Base-by-base conservation (phyloP, 2,888 invertebrate genomes). In the Monochamus alternatus region DNA sequence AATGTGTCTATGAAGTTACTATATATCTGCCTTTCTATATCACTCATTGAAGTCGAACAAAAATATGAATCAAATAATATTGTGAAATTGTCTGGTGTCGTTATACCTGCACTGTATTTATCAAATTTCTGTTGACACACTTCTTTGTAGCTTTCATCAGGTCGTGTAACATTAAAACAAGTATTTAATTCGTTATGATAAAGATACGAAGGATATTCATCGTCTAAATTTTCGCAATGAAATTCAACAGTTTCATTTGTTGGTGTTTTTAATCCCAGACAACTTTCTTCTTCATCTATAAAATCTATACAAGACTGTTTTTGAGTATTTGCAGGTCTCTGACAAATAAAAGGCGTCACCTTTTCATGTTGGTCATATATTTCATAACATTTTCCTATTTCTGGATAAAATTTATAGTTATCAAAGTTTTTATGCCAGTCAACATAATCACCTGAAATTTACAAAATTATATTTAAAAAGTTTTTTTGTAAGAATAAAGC, bases 71-170 rank as follows among this genome's bases (percentile, higher is more conserved):
- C 43, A 22, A 69, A 12, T 30, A 69, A 31, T 22, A 69, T 69
- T 4, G 59, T 69, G 30, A 59, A 69, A 30, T 60, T 60, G 3
- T 58, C 59, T 30, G 69, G 69, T 55, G 69, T 55, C 31, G 55
- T 69, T 44, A 69, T 30, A 44, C 69, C 69, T n/a, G 38, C 5
- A 51, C 55, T 47, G 1, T 64, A 44, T 2, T 47, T 47, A 30
- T 64, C 47, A 47, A 32, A 64, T 43, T 3, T 64, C 14, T 64
- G 10, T 47, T 22, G 64, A 10, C 64, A 64, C 5, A 64, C 47
- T 64, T 55, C 55, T 1, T 7, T 22, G 55, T 55, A 14, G n/a
- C 14, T 22, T 14, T 5, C 14, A 55, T 55, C 7, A 14, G 55
- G 55, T 55, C n/a, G 10, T 7, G 55, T 14, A 55, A 55, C n/a